Evolutionary conservation across 2,113 vertebrate genomes (phyloP).

Genomic region (Casuarius casuarius): DNA sequence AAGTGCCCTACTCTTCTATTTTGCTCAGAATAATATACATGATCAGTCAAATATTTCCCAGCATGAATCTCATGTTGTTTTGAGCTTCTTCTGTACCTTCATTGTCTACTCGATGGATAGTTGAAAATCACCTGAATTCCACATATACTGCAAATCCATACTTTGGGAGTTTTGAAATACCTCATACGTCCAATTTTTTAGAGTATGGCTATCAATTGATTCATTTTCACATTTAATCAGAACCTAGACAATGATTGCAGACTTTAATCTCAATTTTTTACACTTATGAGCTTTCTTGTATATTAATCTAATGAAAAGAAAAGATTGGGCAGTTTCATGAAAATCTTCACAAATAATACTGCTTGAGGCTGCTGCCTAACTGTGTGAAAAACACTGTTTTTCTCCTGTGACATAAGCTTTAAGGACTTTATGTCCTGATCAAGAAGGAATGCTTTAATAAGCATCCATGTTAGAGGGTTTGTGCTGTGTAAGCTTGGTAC

Average conservation of each 20-base stretch:
- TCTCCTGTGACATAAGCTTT: constrained; percentile 55
- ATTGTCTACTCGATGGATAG: background rate
- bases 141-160: background rate
- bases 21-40: background rate
- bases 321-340: background rate
- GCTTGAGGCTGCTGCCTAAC: constrained; percentile 42
- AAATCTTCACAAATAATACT: constrained; percentile 41
- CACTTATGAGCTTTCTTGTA: background rate
- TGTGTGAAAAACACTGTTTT: constrained; percentile 53
- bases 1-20: background rate
- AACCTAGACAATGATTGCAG: background rate
- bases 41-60: background rate
- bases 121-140: background rate
- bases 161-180: background rate
- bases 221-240: background rate
- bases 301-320: constrained; percentile 22
- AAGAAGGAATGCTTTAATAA: constrained; percentile 77
- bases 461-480: constrained; percentile 68
- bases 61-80: background rate
- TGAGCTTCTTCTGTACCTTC: background rate
- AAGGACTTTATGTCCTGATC: constrained; percentile 70
- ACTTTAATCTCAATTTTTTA: background rate
- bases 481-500: constrained; percentile 77
- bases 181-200: background rate
- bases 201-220: background rate